Evolutionary conservation across 2,113 vertebrate genomes (phyloP).

Genomic region (Leptodactylus fuscus): DNA sequence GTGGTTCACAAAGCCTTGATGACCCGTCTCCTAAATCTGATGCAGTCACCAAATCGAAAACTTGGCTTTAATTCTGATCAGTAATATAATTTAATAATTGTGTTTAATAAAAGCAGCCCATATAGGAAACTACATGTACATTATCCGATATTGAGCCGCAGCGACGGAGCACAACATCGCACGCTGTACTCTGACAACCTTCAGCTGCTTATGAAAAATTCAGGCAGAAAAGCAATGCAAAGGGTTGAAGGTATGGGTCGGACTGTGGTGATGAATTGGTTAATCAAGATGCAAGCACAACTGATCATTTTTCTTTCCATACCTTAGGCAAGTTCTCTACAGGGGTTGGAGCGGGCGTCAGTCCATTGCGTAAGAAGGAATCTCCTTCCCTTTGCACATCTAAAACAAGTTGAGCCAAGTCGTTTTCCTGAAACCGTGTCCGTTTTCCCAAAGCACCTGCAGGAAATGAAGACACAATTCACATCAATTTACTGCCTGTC

Average conservation of each 20-base stretch:
- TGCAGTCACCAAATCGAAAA: not conserved
- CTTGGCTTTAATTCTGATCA: not conserved
- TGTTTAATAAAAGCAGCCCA: no score
- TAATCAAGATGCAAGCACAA: constrained; percentile 19
- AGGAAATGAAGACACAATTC: constrained; percentile 60
- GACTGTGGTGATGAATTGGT: constrained; percentile 7
- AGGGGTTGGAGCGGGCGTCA: constrained; percentile 81
- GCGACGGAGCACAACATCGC: not conserved
- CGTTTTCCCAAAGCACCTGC: constrained; percentile 94
- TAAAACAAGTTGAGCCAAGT: constrained; percentile 90
- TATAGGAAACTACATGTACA: no score
- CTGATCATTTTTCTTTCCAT: constrained; percentile 52
- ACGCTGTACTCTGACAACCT: not conserved
- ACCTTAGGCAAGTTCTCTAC: constrained; percentile 84
- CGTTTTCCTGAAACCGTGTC: constrained; percentile 91
- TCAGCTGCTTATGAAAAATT: not conserved
- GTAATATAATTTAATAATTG: not conserved
- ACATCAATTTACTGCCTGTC: constrained; percentile 45
- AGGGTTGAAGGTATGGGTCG: not conserved
- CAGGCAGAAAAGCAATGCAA: not conserved
- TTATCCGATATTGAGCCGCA: not conserved
- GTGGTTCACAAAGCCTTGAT: not conserved
- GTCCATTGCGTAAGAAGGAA: constrained; percentile 64
- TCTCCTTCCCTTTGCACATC: constrained; percentile 80
- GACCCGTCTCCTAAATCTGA: not conserved